Percentiles rank a stretch among this genome's conserved stretches.
Evolutionary conservation across 2,113 vertebrate genomes (phyloP).

Genomic region (Rhinopithecus roxellana): DNA sequence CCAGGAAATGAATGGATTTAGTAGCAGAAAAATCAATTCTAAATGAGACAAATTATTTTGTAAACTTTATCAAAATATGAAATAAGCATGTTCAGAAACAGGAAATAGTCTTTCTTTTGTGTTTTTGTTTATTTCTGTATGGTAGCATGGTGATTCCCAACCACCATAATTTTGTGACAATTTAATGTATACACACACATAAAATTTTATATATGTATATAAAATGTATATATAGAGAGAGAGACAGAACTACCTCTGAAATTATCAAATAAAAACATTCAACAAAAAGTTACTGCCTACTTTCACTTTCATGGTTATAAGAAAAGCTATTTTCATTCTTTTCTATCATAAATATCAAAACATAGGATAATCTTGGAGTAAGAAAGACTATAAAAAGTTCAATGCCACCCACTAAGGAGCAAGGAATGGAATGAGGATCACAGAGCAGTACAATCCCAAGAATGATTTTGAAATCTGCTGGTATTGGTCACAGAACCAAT

Average conservation of each 20-base stretch:
- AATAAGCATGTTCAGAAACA: not conserved
- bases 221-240: not conserved
- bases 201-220: not conserved
- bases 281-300: not conserved
- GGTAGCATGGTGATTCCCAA: not conserved
- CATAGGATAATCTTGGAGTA: not conserved
- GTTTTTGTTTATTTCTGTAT: not conserved
- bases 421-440: not conserved
- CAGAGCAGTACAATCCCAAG: not conserved
- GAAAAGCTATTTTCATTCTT: not conserved
- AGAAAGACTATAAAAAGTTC: not conserved
- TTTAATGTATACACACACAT: not conserved
- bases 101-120: not conserved
- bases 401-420: not conserved
- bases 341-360: not conserved
- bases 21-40: not conserved
- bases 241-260: not conserved
- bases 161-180: not conserved
- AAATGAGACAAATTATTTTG: not conserved
- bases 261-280: not conserved
- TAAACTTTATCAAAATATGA: not conserved
- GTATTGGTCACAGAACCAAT: not conserved
- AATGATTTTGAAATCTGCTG: not conserved
- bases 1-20: not conserved
- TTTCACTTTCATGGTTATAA: not conserved